phyloP scores from a whole-genome alignment of 1,140 invertebrate genomes.

The Ostrea denselamellosa region DNA sequence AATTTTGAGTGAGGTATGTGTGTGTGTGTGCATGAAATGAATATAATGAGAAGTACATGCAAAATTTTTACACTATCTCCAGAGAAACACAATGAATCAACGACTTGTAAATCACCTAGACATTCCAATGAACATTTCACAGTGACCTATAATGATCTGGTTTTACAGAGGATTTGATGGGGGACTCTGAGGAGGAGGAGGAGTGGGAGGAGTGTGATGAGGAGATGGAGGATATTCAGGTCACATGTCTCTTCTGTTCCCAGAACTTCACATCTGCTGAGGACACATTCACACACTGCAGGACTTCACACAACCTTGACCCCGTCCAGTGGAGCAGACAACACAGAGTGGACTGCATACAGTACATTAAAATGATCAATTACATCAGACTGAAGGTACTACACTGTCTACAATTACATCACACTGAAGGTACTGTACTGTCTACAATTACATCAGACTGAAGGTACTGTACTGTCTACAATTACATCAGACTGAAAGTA shows the following conservation, averaged over 20 bases:
- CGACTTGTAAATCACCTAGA: no score
- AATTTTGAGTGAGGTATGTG: no score
- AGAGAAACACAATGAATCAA: no score
- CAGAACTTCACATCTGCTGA: conserved; percentile 76
- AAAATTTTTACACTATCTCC: no score
- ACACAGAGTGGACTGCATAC: conserved; percentile 89
- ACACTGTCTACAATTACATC: no score
- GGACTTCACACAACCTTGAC: conserved; percentile 84
- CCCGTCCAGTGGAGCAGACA: conserved; percentile 84
- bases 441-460: no score
- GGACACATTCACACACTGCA: conserved; percentile 80
- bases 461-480: no score
- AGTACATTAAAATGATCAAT: conserved; percentile 94
- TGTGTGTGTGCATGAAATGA: no score
- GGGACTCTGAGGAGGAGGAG: conserved; percentile 58
- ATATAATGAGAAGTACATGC: no score
- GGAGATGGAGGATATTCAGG: conserved; percentile 73
- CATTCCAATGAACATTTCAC: no score
- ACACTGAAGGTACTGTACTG: no score
- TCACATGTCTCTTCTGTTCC: conserved; percentile 82
- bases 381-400: conserved; percentile 85
- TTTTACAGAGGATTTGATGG: conserved; percentile 52
- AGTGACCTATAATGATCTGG: background rate
- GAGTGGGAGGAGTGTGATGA: conserved; percentile 80
- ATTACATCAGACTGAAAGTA: no score